Evolutionary conservation across 2,888 invertebrate species (phyloP), one percentile per base, ranked within the genome.

Genomic region (Scrobipalpa costella): DNA sequence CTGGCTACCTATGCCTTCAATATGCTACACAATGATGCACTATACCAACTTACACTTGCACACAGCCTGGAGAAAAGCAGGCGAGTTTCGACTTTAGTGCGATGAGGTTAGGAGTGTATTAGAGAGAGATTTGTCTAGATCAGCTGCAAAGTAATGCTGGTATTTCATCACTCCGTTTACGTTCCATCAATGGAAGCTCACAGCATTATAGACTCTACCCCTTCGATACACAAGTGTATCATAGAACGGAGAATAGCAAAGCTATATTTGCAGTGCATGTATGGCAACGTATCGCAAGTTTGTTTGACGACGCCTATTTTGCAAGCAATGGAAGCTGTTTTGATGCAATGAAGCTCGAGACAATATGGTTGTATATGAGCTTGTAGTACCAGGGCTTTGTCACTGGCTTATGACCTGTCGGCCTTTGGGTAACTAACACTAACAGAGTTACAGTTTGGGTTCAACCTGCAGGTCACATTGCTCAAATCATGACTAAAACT

Each of bases 21-120:
- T 79, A 81, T 79, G 75, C 77, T 76, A 69, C 68, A 73, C 77
- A 76, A 78, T 76, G 73, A 71, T 69, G 67, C 68, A 66, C 57
- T 57, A 63, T n/a, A 58, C 70, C 66, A 68, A 67, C 64, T 62
- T 64, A 57, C 47, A 61, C 63, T 62, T 66, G 61, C 65, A 50
- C 36, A 15, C 38, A 63, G 15, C 59, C 52, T 64, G 15, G 8
- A 0, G 19, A 33, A 1, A 38, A 38, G 19, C 36, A 61, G 38
- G 19, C 27, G 11, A 50, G 57, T 34, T 57, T 57, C 55, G 7
- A 13, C 55, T 15, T 57, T 57, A 33, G 1, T n/a, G 8, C 1
- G 27, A 11, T 33, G 33, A 21, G 1, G 9, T 17, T 50, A 9
- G 8, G 50, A 27, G 27, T 27, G 27, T 27, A 27, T 27, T 27